Conservation (phyloP, 2,888 invertebrate genomes). For the Strigamia transsilvanica region DNA sequence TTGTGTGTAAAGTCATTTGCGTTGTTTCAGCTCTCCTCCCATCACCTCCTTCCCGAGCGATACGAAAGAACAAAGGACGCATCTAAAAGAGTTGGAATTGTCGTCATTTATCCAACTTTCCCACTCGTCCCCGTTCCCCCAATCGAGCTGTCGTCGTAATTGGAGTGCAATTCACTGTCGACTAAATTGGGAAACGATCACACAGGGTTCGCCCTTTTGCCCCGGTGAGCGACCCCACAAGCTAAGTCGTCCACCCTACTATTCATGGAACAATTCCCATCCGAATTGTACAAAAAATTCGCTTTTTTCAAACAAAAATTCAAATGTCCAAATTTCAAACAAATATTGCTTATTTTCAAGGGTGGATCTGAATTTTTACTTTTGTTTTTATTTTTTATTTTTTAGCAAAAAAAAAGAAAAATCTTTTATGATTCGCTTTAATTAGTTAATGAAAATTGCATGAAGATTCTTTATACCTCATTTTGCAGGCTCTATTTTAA, state of each 20-base stretch:
- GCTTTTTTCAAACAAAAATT: background rate
- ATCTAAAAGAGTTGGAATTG: constrained; percentile 32
- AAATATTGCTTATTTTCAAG: too few species aligned
- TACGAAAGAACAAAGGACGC: constrained; percentile 2
- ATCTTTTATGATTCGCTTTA: background rate
- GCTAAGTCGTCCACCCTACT: constrained; percentile 18
- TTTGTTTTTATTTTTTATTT: background rate
- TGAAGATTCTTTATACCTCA: constrained; percentile 23
- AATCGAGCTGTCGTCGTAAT: constrained; percentile 47
- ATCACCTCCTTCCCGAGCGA: background rate
- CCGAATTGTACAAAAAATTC: background rate
- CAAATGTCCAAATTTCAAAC: background rate
- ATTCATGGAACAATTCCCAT: constrained; percentile 33
- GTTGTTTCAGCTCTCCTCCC: background rate
- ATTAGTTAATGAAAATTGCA: constrained; percentile 21
- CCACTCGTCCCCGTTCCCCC: constrained; percentile 21
- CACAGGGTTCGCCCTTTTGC: constrained; percentile 32
- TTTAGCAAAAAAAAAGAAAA: background rate
- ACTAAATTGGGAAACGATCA: constrained; percentile 46
- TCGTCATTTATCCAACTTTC: constrained; percentile 49
- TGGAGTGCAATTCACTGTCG: constrained; percentile 49
- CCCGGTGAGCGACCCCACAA: constrained; percentile 43
- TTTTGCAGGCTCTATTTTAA: constrained; percentile 19
- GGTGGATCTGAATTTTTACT: background rate
- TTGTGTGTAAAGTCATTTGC: constrained; percentile 24